Evolutionary conservation across 2,888 invertebrate genomes (phyloP).

Genomic region (Rambutsinella grinnellia): DNA sequence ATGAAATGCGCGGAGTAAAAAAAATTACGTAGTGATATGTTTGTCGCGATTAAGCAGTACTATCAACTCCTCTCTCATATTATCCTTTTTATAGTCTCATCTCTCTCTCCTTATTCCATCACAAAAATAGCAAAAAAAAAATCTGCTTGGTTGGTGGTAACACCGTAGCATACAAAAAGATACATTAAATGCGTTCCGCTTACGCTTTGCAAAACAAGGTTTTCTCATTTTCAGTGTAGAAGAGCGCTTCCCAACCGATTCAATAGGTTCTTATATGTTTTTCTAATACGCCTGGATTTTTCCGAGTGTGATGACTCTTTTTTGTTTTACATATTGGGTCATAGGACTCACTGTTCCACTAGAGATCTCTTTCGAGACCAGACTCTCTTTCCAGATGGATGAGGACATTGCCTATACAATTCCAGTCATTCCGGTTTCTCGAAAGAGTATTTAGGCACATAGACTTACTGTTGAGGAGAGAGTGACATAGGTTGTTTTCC

Average conservation of each 20-base stretch:
- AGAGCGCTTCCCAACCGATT: too few relatives aligned
- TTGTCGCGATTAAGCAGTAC: too few relatives aligned
- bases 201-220: neutral
- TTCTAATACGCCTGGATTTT: slow-evolving; percentile 5
- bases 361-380: neutral
- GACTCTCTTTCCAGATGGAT: neutral
- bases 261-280: neutral
- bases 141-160: neutral
- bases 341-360: slow-evolving; percentile 5
- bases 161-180: neutral
- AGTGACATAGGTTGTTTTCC: neutral
- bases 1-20: neutral
- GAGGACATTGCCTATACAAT: neutral
- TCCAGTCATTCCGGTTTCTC: slow-evolving; percentile 11
- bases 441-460: too few relatives aligned
- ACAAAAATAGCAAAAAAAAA: too few relatives aligned
- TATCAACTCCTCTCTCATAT: too few relatives aligned
- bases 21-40: neutral
- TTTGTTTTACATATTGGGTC: slow-evolving; percentile 11
- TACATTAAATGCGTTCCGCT: neutral
- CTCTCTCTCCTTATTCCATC: too few relatives aligned
- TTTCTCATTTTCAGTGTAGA: neutral
- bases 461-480: neutral
- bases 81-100: too few relatives aligned
- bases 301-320: slow-evolving; percentile 17